A percentile compares a stretch with the other conserved stretches of the same genome.
phyloP scores from a whole-genome alignment of 2,113 vertebrate genomes.

The Haliaeetus leucogaster region DNA sequence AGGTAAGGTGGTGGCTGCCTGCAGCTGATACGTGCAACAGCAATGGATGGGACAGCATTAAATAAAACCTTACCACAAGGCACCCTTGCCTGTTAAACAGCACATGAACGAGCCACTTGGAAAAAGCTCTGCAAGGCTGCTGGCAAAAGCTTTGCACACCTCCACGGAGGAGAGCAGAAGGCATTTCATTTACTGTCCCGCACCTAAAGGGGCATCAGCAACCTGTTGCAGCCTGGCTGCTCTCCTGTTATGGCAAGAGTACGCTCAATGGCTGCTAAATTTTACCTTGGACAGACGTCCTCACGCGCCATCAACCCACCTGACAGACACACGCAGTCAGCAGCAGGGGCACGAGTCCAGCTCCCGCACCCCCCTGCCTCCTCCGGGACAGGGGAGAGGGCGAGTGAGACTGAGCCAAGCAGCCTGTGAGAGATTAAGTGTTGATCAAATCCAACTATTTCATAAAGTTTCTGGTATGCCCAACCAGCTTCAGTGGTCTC shows the following conservation, averaged over 20 bases:
- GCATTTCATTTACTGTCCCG: not conserved
- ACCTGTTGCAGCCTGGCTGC: fast-evolving
- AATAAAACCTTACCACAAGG: not conserved
- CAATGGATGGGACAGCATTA: not conserved
- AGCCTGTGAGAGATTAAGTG: not conserved
- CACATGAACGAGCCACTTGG: fast-evolving
- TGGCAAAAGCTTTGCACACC: not conserved
- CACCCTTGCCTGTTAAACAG: not conserved
- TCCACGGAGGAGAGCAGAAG: fast-evolving
- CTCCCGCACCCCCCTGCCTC: not conserved
- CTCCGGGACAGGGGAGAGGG: not conserved
- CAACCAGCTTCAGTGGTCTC: not conserved
- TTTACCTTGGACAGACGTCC: not conserved
- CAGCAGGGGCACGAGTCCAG: fast-evolving
- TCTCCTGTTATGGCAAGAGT: fast-evolving
- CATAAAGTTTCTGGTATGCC: not conserved
- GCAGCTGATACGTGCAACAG: not conserved
- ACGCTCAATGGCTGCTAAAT: fast-evolving
- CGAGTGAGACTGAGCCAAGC: fast-evolving
- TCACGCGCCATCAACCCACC: not conserved
- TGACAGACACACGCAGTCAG: fast-evolving
- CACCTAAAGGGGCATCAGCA: not conserved
- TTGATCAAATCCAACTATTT: constrained; percentile 14
- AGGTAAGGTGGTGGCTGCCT: not conserved
- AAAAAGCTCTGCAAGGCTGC: not conserved